Evolutionary conservation across 2,113 vertebrate genomes (phyloP), one percentile per base, ranked within the genome.

Genomic region (Archocentrus centrarchus): DNA sequence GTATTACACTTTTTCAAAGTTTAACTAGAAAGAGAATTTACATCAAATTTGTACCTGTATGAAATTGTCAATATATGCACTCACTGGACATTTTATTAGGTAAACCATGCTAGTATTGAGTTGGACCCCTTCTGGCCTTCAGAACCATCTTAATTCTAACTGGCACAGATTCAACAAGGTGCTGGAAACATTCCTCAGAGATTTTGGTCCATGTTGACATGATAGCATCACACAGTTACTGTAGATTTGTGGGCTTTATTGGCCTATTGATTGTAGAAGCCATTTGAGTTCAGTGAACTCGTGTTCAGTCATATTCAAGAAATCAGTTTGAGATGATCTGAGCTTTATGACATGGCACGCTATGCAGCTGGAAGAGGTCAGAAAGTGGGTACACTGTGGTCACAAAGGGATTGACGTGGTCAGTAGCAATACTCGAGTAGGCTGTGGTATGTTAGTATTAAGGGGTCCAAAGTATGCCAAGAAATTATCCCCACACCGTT

Each of bases 361-460:
- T 41, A 11, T 11, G 8, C 37, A 9, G 9, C 39, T 41, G 39
- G 39, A 41, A 41, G 39, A 11, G 3, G 39, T 11, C 39, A 11
- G 63, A 41, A 47, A 68, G 63, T 47, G 39, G 63, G 41, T 18
- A 1, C 41, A 30, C 41, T 11, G 22, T 0, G 64, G 22, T 27
- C 64, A 22, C 27, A 27, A 50, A 68, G 61, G 11, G 37, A 37
- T 20, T 11, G 61, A 41, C 0, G 15, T 50, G 41, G 64, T 47
- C 64, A 30, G 15, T 50, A 47, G 24, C 63, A 66, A 66, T 44
- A 44, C 39, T 44, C n/a, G 2, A n/a, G 63, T 66, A 24, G n/a
- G 39, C 14, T 8, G 7, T 44, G 63, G 63, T 44, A 66, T 0
- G 0, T 39, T 68, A 0, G 8, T 68, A 47, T 27, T 47, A 27